A percentile compares a stretch with the other conserved stretches of the same genome.
Evolutionary conservation across 1,140 invertebrate species (phyloP).

Genomic region (Meloidogyne exigua): DNA sequence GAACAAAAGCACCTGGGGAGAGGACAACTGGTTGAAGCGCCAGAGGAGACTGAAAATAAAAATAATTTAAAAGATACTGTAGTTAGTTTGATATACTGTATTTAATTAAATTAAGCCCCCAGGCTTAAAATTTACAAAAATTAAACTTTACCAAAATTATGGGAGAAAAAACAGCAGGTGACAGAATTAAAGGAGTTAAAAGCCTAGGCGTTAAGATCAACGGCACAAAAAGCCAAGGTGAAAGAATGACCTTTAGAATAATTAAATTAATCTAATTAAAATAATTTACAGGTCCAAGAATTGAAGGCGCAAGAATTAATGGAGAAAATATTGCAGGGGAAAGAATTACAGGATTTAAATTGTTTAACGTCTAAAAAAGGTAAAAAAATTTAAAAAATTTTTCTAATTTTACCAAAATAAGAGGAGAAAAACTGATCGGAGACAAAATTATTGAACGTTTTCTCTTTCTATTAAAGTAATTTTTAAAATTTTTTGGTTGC

Average conservation of each 20-base stretch:
- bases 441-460: conserved; percentile 46
- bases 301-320: conserved; percentile 43
- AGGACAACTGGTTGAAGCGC: conserved; percentile 45
- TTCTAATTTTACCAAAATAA: conserved; percentile 36
- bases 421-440: conserved; percentile 39
- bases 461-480: neutral
- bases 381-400: neutral
- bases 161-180: conserved; percentile 23
- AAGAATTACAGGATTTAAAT: conserved; percentile 44
- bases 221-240: conserved; percentile 49
- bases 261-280: conserved; percentile 14
- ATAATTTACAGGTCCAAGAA: conserved; percentile 25
- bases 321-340: conserved; percentile 42
- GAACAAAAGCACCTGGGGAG: conserved; percentile 38
- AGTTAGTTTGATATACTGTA: no score
- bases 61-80: neutral
- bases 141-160: conserved; percentile 1
- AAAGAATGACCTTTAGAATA: conserved; percentile 27
- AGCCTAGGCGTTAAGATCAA: conserved; percentile 52
- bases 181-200: conserved; percentile 32
- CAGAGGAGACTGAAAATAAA: conserved; percentile 40
- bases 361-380: neutral
- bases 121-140: no score
- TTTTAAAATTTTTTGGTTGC: neutral
- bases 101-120: no score